Conservation (phyloP, 2,797 vertebrate genomes). For the Melanotaenia maccullochi region DNA sequence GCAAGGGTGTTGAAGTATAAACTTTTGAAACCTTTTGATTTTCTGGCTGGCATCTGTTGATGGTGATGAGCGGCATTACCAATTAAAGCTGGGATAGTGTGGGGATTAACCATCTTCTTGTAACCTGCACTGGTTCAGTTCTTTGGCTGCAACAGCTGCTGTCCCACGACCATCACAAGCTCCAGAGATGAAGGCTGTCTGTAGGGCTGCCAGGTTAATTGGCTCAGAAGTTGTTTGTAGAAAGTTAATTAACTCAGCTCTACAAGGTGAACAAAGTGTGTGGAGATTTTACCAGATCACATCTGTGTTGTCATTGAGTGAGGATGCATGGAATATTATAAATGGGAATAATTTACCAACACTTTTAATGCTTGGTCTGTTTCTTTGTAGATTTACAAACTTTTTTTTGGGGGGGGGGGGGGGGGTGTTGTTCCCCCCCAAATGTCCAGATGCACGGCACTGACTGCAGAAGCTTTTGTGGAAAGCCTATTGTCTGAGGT, state of each 20-base stretch:
- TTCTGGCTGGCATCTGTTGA: slow-evolving; percentile 29
- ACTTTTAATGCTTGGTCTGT: neutral
- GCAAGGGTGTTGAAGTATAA: neutral
- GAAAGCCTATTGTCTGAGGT: slow-evolving; percentile 61
- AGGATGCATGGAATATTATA: neutral
- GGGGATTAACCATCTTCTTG: slow-evolving; percentile 60
- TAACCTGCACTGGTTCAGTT: slow-evolving; percentile 27
- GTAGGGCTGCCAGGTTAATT: slow-evolving; percentile 31
- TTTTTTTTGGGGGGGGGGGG: neutral
- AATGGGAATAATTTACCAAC: neutral
- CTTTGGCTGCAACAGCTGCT: slow-evolving; percentile 62
- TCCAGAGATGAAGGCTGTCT: slow-evolving; percentile 4
- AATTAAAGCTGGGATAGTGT: slow-evolving; percentile 16
- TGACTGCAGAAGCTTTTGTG: slow-evolving; percentile 50
- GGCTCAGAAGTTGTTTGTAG: slow-evolving; percentile 23
- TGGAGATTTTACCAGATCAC: neutral
- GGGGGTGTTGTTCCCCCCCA: slow-evolving; percentile 21
- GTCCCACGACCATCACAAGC: slow-evolving; percentile 2
- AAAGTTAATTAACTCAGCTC: neutral
- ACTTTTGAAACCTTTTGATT: neutral
- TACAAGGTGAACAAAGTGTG: neutral
- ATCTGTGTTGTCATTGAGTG: neutral
- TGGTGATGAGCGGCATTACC: slow-evolving; percentile 7
- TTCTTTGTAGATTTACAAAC: neutral
- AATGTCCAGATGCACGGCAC: slow-evolving; percentile 64